A percentile compares a stretch with the other conserved stretches of the same genome.
phyloP scores from a whole-genome alignment of 2,797 vertebrate species.

The Amazona finschi region DNA sequence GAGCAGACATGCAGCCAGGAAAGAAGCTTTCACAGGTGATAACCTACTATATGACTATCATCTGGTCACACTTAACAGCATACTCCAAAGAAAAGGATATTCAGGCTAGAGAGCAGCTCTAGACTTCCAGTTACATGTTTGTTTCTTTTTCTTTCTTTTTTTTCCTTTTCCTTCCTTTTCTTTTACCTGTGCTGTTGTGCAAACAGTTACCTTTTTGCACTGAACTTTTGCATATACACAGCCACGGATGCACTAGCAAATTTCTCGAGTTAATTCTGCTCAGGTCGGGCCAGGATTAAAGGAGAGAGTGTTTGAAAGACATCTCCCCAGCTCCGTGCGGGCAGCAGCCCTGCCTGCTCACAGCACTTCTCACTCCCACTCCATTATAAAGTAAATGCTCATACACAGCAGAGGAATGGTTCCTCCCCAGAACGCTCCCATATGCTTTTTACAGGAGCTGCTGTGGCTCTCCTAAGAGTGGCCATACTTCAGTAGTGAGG shows the following conservation, averaged over 20 bases:
- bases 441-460: not conserved
- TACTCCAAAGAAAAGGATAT: not conserved
- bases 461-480: not conserved
- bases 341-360: not conserved
- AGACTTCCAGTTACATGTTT: not conserved
- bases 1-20: not conserved
- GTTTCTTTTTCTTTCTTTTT: not conserved
- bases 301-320: not conserved
- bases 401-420: not conserved
- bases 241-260: not conserved
- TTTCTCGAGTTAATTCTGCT: not conserved
- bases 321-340: not conserved
- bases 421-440: not conserved
- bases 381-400: not conserved
- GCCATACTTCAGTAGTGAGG: not conserved
- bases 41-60: not conserved
- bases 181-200: not conserved
- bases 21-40: not conserved
- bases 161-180: rapidly evolving
- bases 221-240: not conserved
- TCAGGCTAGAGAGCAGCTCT: not conserved
- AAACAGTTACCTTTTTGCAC: not conserved
- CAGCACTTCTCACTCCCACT: not conserved
- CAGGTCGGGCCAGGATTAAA: not conserved
- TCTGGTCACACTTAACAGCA: not conserved